These are phyloP conservation scores for Eremobia ochroleuca DNA, from an alignment of 2,888 invertebrate species.

Conservation along the genomic window DNA sequence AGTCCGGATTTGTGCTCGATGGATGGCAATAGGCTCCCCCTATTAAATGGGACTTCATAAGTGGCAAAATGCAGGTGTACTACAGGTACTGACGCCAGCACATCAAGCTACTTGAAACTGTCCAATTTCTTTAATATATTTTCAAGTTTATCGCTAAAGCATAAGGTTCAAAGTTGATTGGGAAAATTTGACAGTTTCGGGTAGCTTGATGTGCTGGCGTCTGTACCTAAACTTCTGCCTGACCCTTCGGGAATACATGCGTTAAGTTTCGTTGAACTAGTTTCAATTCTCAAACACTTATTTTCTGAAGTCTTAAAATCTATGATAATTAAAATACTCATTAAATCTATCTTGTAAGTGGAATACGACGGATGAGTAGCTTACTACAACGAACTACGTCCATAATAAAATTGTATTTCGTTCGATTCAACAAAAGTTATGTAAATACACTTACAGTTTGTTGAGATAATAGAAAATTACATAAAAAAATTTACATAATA, in stretches of 20 bases:
- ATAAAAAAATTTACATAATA: conserved; percentile 16
- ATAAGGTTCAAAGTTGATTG: no score
- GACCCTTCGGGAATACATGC: neutral
- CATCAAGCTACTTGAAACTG: no score
- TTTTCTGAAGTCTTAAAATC: neutral
- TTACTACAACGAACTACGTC: neutral
- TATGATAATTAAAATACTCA: neutral
- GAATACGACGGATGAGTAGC: neutral
- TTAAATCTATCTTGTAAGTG: neutral
- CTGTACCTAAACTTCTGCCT: no score
- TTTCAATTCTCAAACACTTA: neutral
- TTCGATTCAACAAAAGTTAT: neutral
- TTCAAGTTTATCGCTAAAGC: no score
- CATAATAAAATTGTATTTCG: neutral
- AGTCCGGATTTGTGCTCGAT: neutral
- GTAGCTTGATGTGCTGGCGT: no score
- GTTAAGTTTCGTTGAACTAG: neutral
- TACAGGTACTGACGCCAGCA: no score
- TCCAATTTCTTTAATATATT: no score
- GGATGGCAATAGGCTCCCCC: neutral
- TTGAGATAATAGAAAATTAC: conserved; percentile 31
- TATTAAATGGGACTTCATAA: neutral
- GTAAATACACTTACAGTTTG: conserved; percentile 21
- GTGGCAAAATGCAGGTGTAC: neutral
- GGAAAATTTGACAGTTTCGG: no score